phyloP scores from a whole-genome alignment of 2,797 vertebrate genomes.

The Carapus acus region DNA sequence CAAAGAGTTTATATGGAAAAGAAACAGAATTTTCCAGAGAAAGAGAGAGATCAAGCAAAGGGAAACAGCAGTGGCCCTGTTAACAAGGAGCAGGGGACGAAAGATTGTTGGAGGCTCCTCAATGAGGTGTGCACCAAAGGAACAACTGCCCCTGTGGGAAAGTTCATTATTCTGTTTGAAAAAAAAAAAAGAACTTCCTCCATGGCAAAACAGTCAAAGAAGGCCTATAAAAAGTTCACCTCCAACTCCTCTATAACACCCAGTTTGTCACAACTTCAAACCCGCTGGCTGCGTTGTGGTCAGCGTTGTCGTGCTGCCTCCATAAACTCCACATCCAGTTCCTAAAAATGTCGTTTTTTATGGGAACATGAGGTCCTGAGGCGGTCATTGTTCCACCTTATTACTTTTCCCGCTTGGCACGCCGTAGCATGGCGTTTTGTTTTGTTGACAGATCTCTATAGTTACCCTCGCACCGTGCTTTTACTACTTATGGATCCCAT shows the following conservation, averaged over 20 bases:
- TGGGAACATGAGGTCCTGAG: conserved; percentile 25
- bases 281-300: conserved; percentile 6
- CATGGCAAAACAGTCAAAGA: conserved; percentile 4
- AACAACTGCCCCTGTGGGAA: conserved; percentile 30
- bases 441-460: conserved; percentile 39
- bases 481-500: conserved; percentile 45
- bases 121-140: conserved; percentile 2
- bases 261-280: conserved; percentile 2
- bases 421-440: conserved; percentile 34
- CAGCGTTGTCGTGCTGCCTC: conserved; percentile 20
- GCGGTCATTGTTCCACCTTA: conserved; percentile 10
- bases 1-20: conserved; percentile 30
- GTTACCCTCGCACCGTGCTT: conserved; percentile 30
- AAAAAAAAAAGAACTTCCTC: conserved; percentile 14
- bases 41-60: conserved; percentile 24
- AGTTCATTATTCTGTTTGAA: not conserved
- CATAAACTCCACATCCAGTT: conserved; percentile 15
- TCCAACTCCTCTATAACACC: conserved; percentile 4
- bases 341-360: conserved; percentile 13
- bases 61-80: conserved; percentile 34
- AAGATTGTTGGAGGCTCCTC: conserved; percentile 30
- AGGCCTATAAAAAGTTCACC: conserved; percentile 14
- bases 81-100: conserved; percentile 10
- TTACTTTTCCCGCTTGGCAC: conserved; percentile 8
- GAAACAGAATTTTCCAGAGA: conserved; percentile 32